Evolutionary conservation across 1,140 invertebrate species (phyloP).

Genomic region (Copidosoma floridanum): DNA sequence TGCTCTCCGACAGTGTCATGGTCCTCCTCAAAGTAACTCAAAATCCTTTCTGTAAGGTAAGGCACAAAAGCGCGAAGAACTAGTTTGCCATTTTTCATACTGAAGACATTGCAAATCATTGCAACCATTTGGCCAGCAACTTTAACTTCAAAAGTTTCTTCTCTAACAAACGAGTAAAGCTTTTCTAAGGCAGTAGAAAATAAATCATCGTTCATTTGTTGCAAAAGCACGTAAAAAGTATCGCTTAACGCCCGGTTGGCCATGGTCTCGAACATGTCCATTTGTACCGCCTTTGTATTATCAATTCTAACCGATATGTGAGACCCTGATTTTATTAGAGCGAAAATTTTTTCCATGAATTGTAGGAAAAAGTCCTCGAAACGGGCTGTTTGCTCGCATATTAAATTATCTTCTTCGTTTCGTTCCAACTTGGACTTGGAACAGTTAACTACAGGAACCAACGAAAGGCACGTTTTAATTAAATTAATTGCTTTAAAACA

Average conservation of each 20-base stretch:
- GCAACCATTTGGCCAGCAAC: constrained; percentile 77
- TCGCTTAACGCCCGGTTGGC: constrained; percentile 67
- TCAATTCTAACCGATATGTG: constrained; percentile 68
- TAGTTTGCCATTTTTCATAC: constrained; percentile 64
- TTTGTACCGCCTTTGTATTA: constrained; percentile 45
- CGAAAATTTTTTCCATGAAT: constrained; percentile 76
- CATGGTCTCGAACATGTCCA: constrained; percentile 70
- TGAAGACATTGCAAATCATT: constrained; percentile 63
- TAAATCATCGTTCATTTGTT: constrained; percentile 53
- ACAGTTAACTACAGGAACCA: constrained; percentile 82
- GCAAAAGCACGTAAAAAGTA: constrained; percentile 41
- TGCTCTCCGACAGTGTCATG: constrained; percentile 67
- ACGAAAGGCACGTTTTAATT: constrained; percentile 70
- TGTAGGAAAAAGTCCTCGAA: constrained; percentile 88
- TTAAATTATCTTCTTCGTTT: constrained; percentile 69
- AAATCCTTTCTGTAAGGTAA: constrained; percentile 63
- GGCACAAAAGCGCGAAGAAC: constrained; percentile 73
- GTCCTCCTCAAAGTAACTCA: constrained; percentile 57
- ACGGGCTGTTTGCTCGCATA: constrained; percentile 76
- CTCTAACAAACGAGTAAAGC: constrained; percentile 70
- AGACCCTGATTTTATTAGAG: constrained; percentile 71
- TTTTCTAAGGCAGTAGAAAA: constrained; percentile 73
- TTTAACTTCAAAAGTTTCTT: constrained; percentile 77
- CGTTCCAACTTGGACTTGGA: constrained; percentile 69
- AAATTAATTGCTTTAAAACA: constrained; percentile 77